Conservation (phyloP, 37 sponge, comb jelly and placozoan species). For the Haliclona indistincta region DNA sequence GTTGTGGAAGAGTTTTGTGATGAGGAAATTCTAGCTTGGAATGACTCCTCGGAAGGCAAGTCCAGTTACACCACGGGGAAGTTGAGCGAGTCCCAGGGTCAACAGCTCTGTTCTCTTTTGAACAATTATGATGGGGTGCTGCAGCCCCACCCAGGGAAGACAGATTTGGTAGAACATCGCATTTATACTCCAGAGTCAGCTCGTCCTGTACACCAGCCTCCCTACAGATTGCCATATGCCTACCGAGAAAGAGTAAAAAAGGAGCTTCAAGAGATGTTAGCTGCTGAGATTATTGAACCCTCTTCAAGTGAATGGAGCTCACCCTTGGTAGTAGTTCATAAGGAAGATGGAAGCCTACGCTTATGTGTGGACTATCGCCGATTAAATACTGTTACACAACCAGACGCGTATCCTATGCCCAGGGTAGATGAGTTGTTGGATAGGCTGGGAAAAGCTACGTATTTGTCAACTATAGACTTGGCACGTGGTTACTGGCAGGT, state of each 20-base stretch:
- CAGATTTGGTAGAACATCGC: too few species aligned
- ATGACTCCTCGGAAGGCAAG: not conserved
- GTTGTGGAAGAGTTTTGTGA: not conserved
- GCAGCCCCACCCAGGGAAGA: too few species aligned
- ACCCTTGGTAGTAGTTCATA: not conserved
- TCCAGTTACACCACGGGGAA: not conserved
- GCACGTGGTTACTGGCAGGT: slow-evolving; percentile 12
- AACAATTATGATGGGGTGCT: slow-evolving; percentile 14
- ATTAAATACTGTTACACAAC: not conserved
- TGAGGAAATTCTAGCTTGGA: not conserved
- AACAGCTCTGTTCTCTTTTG: slow-evolving; percentile 12
- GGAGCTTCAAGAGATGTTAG: slow-evolving; percentile 4
- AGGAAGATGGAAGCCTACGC: not conserved
- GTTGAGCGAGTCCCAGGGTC: not conserved
- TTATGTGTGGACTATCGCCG: slow-evolving; percentile 1
- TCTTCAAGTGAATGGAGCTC: not conserved
- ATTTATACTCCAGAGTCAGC: too few species aligned
- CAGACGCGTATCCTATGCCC: slow-evolving; percentile 10
- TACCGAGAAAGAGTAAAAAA: slow-evolving; percentile 4
- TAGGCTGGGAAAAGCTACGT: not conserved
- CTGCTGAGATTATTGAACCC: slow-evolving; percentile 13
- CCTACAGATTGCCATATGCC: slow-evolving; percentile 9
- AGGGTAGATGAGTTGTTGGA: slow-evolving; percentile 6
- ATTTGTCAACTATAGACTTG: slow-evolving; percentile 1
- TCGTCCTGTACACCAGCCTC: not conserved